These are phyloP conservation scores for Boulengerochromis microlepis DNA, from an alignment of 2,113 vertebrate genomes.

Conservation along the genomic window DNA sequence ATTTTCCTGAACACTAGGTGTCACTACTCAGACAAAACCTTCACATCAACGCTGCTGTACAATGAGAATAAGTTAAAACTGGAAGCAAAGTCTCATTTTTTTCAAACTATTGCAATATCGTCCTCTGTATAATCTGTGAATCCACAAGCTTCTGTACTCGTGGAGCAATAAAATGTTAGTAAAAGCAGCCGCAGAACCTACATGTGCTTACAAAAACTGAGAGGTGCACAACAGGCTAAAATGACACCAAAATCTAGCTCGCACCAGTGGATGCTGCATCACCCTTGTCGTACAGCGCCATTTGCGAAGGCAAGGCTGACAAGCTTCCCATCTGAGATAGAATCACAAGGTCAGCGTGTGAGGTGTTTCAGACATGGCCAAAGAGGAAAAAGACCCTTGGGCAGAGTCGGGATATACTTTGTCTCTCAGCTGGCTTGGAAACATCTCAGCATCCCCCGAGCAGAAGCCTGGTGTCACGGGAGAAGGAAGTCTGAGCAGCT, in stretches of 20 bases:
- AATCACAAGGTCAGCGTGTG: neutral
- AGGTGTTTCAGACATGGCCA: neutral
- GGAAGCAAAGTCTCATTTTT: neutral
- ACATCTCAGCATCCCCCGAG: neutral
- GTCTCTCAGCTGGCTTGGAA: neutral
- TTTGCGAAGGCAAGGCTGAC: neutral
- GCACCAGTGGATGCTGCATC: fast-evolving
- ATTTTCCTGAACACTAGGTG: neutral
- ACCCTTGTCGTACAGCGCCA: fast-evolving
- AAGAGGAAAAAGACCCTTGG: neutral
- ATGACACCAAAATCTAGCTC: neutral
- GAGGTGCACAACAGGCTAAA: neutral
- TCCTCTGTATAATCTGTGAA: neutral
- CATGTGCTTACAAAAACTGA: neutral
- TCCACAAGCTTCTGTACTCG: neutral
- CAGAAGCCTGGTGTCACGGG: neutral
- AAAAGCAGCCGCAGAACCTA: neutral
- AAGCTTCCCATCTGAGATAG: neutral
- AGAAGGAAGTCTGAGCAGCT: neutral
- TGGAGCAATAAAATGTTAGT: neutral
- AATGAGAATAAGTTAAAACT: neutral
- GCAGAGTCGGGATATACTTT: neutral
- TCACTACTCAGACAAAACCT: neutral
- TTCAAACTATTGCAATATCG: neutral
- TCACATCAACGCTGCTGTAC: neutral